Evolutionary conservation across 2,888 invertebrate genomes (phyloP), one percentile per base, ranked within the genome.

Genomic region (Phragmatobia fuliginosa): DNA sequence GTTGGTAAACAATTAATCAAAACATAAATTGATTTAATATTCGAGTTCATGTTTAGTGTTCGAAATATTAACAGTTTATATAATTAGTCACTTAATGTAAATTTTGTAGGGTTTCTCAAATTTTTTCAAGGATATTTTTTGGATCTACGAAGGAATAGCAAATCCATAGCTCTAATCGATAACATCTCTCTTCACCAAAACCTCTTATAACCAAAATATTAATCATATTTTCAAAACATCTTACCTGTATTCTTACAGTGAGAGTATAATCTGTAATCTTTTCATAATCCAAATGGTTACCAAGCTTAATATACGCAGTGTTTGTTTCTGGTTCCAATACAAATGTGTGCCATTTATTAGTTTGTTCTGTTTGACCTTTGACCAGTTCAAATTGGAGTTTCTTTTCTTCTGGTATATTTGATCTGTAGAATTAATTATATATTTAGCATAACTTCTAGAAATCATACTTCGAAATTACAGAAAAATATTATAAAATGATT

Each of bases 301-400:
- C 97, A 65, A 98, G 95, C 83, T 97, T 97, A 70, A 98, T 97
- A 77, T 96, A 96, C 10, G 97, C 98, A 2, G 96, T 96, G 75
- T 97, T 96, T 28, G 96, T 97, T 74, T 96, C 96, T 59, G 97
- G 96, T 85, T 96, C 96, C 74, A 96, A 86, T 16, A 96, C 96
- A 85, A 97, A 98, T 0, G 97, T 98, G 82, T 97, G 97, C 87
- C 96, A 96, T 88, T 97, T 97, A 87, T 98, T 98, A 1, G 98
- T 98, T 90, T 98, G 98, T 83, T 97, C 97, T 0, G 98, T 98
- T 85, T 97, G 97, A 0, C 98, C 98, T 80, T 96, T 96, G 11
- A 98, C 96, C 67, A 98, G 92, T 87, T 98, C 97, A 85, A 98
- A 98, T 75, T 97, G 96, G 18, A 98, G 95, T 84, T 97, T 96